Percentiles rank a stretch among this genome's conserved stretches.
Evolutionary conservation across 2,113 vertebrate species (phyloP).

Genomic region (Channa argus): DNA sequence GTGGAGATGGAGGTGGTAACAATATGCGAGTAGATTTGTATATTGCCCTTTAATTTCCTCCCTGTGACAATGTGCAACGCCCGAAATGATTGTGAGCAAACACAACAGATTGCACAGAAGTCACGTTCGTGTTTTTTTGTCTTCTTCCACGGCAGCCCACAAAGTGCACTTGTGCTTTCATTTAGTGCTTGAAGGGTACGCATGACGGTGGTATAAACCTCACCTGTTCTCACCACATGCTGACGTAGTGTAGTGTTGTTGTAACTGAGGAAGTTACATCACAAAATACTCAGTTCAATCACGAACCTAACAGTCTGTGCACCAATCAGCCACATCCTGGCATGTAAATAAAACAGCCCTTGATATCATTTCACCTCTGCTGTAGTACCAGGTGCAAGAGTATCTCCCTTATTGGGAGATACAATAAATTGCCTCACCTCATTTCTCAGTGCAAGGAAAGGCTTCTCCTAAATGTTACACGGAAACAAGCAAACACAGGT

Average conservation of each 20-base stretch:
- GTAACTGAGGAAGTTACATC: background rate
- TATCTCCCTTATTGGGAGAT: background rate
- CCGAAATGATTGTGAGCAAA: background rate
- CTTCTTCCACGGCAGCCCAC: background rate
- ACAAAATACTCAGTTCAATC: conserved; percentile 6
- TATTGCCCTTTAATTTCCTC: background rate
- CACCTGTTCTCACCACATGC: background rate
- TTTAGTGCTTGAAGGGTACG: background rate
- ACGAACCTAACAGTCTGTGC: background rate
- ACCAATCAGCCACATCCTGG: conserved; percentile 3
- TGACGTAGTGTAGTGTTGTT: background rate
- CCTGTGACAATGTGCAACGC: background rate
- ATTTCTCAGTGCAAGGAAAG: background rate
- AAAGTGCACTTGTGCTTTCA: conserved; percentile 39
- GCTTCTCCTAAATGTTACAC: conserved; percentile 1
- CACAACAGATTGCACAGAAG: background rate
- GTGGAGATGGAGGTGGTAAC: too few species aligned
- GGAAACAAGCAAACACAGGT: background rate
- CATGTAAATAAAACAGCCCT: background rate
- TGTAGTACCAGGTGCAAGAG: background rate
- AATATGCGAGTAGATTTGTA: too few species aligned
- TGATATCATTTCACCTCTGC: conserved; percentile 2
- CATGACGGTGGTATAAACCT: background rate
- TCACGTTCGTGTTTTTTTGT: background rate
- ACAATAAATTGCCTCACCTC: background rate